Evolutionary conservation across 2,113 vertebrate species (phyloP), one percentile per base, ranked within the genome.

Genomic region (Chaenocephalus aceratus): DNA sequence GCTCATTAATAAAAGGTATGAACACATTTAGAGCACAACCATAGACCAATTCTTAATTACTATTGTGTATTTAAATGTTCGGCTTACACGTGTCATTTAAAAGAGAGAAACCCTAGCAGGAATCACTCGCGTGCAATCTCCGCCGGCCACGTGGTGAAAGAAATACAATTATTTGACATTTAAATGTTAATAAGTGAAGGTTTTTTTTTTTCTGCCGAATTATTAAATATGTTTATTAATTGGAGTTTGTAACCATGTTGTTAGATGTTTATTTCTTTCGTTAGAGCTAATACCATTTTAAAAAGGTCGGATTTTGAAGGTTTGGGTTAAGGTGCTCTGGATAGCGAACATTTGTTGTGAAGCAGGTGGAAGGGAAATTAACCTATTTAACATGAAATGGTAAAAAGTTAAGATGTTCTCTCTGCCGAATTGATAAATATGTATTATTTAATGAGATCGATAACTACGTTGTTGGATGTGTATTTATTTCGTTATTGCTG

Each of bases 361-460:
- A 41, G 36, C 7, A 41, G 5, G 36, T 41, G 36, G 36, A 41
- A 5, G 5, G 7, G 7, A 5, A 34, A 61, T 11, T 15, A 11
- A 61, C 59, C 16, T 41, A 21, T 44, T 9, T 44, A 15, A 41
- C 34, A 41, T 36, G 0, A 36, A 36, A 36, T 36, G 36, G 36
- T 36, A 36, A 36, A 6, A 36, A 36, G 36, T 36, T 5, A 36
- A 36, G 36, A 1, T 41, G 7, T 41, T 34, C 1, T 21, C 3
- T 5, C 0, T 4, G 46, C 44, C 16, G 62, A 66, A 8, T 49
- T 15, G 0, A 52, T 18, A 6, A 30, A 30, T 9, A 44, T 0
- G 0, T 1, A 36, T 23, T 4, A 1, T 23, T 16, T 3, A 5
- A 23, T 30, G 0, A 34, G 4, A 5, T 41, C 8, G 0, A 1